Evolutionary conservation across 2,113 vertebrate species (phyloP), one percentile per base, ranked within the genome.

Genomic region (Genyomyrus donnyi): DNA sequence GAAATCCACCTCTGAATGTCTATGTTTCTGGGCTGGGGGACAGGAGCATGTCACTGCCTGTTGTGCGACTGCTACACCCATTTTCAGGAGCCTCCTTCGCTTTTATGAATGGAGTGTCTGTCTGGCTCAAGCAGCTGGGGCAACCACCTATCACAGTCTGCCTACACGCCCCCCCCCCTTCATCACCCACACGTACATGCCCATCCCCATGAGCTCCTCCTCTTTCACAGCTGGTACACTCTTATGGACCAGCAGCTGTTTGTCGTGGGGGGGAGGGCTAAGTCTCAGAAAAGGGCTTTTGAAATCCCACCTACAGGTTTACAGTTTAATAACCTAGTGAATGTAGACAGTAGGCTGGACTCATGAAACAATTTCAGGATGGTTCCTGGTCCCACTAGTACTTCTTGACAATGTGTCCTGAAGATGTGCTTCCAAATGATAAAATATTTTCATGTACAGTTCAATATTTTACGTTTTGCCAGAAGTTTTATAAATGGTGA

Each of bases 101-200:
- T 88, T 90, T 90, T 90, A 90, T 90, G 90, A 90, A 90, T 90
- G 90, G 90, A 87, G 50, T 77, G 86, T 74, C 74, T 88, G 66
- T 84, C 87, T 90, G 85, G 77, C 49, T 88, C 46, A 46, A 53
- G 70, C 88, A 89, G 88, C 88, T 53, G 70, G 50, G 70, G 39
- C 86, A 88, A 77, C 58, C 27, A 74, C 66, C 70, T 77, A 49
- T 88, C 87, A 88, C 35, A 84, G 46, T 53, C 53, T 80, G 85
- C 53, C 87, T 70, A 85, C 90, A 48, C 21, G 2, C 50, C 66
- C 53, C 53, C 74, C 46, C 66, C 35, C 53, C 87, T 70, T 85
- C 90, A 85, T 46, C 31, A n/a, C 62, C 62, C 77, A 31, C 49
- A 17, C 85, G 39, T 46, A 24, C 45, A 80, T 85, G 83, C 83